These are phyloP conservation scores for Hypselothyrea guttata DNA, from an alignment of 2,888 invertebrate genomes.

Conservation along the genomic window DNA sequence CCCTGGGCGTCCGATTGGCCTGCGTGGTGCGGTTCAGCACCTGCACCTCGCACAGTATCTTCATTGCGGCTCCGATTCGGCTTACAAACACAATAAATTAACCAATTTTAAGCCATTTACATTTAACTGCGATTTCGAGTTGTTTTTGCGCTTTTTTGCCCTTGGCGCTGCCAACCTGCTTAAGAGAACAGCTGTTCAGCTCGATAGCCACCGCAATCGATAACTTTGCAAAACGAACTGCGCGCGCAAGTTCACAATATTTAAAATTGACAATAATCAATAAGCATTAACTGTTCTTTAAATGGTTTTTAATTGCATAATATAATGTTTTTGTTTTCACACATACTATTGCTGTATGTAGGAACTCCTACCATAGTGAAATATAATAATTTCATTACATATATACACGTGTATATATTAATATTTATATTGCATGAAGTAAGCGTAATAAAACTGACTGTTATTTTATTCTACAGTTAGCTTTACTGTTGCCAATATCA, in stretches of 20 bases:
- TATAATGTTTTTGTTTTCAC: too few species aligned
- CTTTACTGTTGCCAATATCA: too few species aligned
- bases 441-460: too few species aligned
- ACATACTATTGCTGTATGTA: too few species aligned
- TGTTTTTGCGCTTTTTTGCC: constrained; percentile 1
- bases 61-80: constrained; percentile 84
- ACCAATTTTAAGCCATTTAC: neutral
- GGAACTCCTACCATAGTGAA: too few species aligned
- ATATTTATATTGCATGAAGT: too few species aligned
- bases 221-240: neutral
- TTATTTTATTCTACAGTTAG: too few species aligned
- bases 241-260: constrained; percentile 4
- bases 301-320: too few species aligned
- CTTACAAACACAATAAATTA: neutral
- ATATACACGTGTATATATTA: too few species aligned
- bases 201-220: constrained; percentile 12
- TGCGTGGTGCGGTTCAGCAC: constrained; percentile 85
- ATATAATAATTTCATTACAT: too few species aligned
- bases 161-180: constrained; percentile 22
- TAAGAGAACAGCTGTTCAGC: constrained; percentile 25
- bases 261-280: too few species aligned
- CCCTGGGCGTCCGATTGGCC: constrained; percentile 83
- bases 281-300: too few species aligned
- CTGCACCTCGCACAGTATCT: constrained; percentile 88
- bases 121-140: neutral